Base-by-base conservation (phyloP, 64 coral and sea anemone species). In the Montipora efflorescens region DNA sequence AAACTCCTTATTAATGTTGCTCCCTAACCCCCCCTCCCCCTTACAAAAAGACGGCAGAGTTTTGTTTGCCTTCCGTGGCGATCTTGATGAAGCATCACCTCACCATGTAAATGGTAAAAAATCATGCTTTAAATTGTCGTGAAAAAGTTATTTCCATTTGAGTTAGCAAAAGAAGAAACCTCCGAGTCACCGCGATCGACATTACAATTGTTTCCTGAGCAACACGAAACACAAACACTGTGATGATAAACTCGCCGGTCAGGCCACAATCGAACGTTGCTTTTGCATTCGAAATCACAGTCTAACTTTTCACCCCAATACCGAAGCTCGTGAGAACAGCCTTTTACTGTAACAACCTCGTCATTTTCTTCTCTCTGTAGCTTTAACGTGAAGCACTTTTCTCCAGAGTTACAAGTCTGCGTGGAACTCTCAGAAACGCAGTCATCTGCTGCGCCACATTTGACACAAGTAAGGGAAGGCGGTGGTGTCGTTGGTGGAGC, bases 161-260 rank as follows among this genome's bases (percentile, higher is more conserved):
- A 78, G 46, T 5, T 2, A 78, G 47, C 76, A 78, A 12, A 12
- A 50, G 47, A 78, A 78, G 1, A 14, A 50, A 78, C 44, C 2
- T 45, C 19, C 6, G 48, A 1, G 11, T 5, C 76, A 36, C 1
- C 36, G 36, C 36, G 36, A 36, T 36, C 36, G 36, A 36, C 36
- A 47, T 90, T 94, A 94, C 93, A 94, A 50, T 90, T 94, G 45
- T 94, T 66, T n/a, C 93, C 93, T 10, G 36, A 23, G 73, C 93
- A 94, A 20, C 93, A 94, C 23, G 93, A 90, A 50, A 84, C 87
- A 77, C 93, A 94, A 5, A 94, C 87, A 69, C 87, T 94, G 18
- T 78, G 44, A 18, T 67, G 78, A 78, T 80, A 62, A 18, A 28
- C 6, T 21, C 21, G 16, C 13, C 74, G 43, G 2, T 84, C 43